Evolutionary conservation across 2,797 vertebrate genomes (phyloP).

Genomic region (Yasuhikotakia modesta): DNA sequence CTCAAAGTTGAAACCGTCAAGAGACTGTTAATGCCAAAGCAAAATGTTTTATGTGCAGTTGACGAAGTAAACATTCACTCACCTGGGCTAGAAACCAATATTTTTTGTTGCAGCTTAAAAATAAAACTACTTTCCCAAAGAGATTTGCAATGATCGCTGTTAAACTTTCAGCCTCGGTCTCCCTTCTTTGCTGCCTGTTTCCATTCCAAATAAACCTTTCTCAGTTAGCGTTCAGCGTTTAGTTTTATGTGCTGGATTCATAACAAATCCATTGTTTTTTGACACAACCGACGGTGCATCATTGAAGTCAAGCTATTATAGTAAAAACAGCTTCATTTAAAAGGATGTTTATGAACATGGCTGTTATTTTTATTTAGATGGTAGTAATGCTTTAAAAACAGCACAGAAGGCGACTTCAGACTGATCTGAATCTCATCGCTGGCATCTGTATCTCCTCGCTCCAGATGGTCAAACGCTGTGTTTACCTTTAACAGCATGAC

Average conservation of each 20-base stretch:
- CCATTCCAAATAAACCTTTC: neutral
- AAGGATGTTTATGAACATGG: neutral
- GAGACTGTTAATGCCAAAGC: slow-evolving; percentile 25
- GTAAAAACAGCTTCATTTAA: neutral
- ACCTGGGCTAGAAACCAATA: slow-evolving; percentile 18
- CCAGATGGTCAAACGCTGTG: neutral
- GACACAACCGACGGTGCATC: neutral
- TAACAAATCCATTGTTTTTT: neutral
- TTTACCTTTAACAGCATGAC: slow-evolving; percentile 41
- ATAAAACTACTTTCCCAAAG: slow-evolving; percentile 15
- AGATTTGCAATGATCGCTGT: slow-evolving; percentile 4
- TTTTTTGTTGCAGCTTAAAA: slow-evolving; percentile 14
- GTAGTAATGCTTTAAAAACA: neutral
- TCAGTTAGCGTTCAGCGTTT: neutral
- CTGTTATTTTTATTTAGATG: slow-evolving; percentile 1
- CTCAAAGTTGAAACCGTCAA: slow-evolving; percentile 30
- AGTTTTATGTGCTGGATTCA: neutral
- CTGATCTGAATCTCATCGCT: neutral
- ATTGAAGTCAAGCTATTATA: neutral
- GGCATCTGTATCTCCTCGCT: neutral
- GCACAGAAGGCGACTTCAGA: too few relatives aligned
- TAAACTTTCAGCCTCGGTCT: slow-evolving; percentile 2
- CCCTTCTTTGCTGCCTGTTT: neutral
- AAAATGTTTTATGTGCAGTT: slow-evolving; percentile 25
- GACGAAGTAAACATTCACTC: slow-evolving; percentile 46